These are phyloP conservation scores for Drosophila koepferae DNA, from an alignment of 2,888 invertebrate species.

Conservation along the genomic window DNA sequence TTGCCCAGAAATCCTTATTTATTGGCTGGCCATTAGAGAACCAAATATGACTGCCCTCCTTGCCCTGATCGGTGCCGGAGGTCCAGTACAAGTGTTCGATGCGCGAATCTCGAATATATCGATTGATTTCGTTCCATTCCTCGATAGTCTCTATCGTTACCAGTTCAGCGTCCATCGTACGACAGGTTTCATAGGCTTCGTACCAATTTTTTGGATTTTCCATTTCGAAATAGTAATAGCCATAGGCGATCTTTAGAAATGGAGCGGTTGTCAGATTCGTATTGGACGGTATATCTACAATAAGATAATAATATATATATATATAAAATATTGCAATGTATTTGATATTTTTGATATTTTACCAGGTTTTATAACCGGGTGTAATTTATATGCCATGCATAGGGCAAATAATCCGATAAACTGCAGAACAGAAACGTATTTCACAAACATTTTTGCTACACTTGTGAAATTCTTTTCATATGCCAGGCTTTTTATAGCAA, in stretches of 20 bases:
- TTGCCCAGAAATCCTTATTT: slow-evolving; percentile 3
- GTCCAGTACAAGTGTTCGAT: slow-evolving; percentile 23
- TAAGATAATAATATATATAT: background rate
- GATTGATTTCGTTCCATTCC: slow-evolving; percentile 2
- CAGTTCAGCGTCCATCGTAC: slow-evolving; percentile 23
- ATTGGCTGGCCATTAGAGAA: slow-evolving; percentile 14
- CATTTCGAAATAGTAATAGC: slow-evolving; percentile 30
- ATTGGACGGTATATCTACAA: background rate
- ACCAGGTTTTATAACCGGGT: background rate
- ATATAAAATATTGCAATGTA: background rate
- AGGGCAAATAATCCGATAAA: background rate
- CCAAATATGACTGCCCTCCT: slow-evolving; percentile 19
- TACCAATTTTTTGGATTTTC: slow-evolving; percentile 21
- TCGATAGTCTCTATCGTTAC: slow-evolving; percentile 21
- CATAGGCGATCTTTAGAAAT: slow-evolving; percentile 19
- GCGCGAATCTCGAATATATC: background rate
- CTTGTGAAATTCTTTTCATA: background rate
- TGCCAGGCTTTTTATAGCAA: background rate
- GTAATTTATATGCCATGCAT: background rate
- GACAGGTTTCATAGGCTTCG: slow-evolving; percentile 26
- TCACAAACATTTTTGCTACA: background rate
- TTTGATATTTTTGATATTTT: too few species aligned
- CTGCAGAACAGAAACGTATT: background rate
- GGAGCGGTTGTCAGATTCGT: slow-evolving; percentile 29
- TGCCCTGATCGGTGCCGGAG: slow-evolving; percentile 26